Evolutionary conservation across 2,797 vertebrate species (phyloP).

Genomic region (Babyrousa celebensis): DNA sequence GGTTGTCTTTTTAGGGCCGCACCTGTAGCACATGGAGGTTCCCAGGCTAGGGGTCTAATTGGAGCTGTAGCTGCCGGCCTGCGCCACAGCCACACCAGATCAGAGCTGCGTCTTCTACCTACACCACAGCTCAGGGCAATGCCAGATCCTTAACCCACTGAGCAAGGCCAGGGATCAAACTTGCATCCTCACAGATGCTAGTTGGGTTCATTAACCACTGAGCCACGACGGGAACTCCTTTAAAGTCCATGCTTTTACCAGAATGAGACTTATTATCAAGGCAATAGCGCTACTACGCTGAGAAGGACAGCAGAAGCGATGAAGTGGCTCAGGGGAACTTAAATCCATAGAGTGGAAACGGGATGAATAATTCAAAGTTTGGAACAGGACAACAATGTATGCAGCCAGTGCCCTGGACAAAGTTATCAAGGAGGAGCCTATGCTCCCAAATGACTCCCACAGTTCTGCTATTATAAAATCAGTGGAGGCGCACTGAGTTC

Average conservation of each 20-base stretch:
- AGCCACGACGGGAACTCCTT: background rate
- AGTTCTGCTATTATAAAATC: background rate
- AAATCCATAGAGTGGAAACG: background rate
- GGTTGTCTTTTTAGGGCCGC: no score
- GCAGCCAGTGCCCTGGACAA: slow-evolving; percentile 33
- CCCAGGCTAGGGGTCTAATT: no score
- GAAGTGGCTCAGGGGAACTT: slow-evolving; percentile 25
- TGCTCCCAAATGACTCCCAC: background rate
- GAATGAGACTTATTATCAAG: background rate
- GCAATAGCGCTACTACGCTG: background rate
- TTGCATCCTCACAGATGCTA: no score
- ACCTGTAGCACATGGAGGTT: no score
- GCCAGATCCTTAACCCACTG: no score
- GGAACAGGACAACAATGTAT: background rate
- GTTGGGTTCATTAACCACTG: no score
- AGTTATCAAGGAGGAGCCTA: slow-evolving; percentile 11
- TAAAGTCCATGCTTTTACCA: background rate
- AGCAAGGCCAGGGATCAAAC: no score
- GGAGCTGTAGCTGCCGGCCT: no score
- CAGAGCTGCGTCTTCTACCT: no score
- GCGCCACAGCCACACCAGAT: no score
- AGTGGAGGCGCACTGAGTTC: background rate
- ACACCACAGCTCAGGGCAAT: no score
- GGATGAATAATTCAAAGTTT: background rate
- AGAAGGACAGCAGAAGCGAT: background rate